phyloP scores from a whole-genome alignment of 2,797 vertebrate genomes.

The Gadopsis marmoratus region DNA sequence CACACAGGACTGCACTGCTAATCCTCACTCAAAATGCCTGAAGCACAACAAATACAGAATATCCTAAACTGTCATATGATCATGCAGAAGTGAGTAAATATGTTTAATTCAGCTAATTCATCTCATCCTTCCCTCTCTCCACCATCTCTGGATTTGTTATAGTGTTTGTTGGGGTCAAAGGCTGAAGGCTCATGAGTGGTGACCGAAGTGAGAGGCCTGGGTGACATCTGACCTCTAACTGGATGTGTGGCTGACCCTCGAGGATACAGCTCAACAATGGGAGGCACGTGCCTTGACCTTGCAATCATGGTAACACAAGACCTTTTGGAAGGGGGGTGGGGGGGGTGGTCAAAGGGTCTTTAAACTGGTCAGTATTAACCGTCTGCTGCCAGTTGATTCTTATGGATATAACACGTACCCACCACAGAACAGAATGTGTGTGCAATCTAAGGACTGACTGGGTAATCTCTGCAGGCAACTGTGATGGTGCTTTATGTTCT shows the following conservation, averaged over 20 bases:
- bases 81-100: conserved; percentile 22
- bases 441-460: conserved; percentile 82
- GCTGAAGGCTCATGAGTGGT: conserved; percentile 83
- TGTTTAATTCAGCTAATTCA: conserved; percentile 22
- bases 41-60: conserved; percentile 14
- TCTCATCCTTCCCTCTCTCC: conserved; percentile 30
- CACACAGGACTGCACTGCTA: conserved; percentile 5
- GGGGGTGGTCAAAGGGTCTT: conserved; percentile 66
- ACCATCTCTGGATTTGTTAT: conserved; percentile 89
- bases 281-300: conserved; percentile 90
- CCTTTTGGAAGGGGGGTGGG: conserved; percentile 77
- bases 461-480: conserved; percentile 99
- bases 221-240: conserved; percentile 79
- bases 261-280: conserved; percentile 91
- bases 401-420: conserved; percentile 50
- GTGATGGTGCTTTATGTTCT: conserved; percentile 90
- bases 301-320: conserved; percentile 90
- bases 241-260: conserved; percentile 87
- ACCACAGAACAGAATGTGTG: conserved; percentile 38
- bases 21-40: conserved; percentile 16
- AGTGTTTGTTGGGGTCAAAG: conserved; percentile 89
- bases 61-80: background rate
- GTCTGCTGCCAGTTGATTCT: conserved; percentile 81
- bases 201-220: conserved; percentile 81
- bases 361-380: conserved; percentile 80